phyloP scores from a whole-genome alignment of 2,888 invertebrate species.

The Philonicus albiceps region DNA sequence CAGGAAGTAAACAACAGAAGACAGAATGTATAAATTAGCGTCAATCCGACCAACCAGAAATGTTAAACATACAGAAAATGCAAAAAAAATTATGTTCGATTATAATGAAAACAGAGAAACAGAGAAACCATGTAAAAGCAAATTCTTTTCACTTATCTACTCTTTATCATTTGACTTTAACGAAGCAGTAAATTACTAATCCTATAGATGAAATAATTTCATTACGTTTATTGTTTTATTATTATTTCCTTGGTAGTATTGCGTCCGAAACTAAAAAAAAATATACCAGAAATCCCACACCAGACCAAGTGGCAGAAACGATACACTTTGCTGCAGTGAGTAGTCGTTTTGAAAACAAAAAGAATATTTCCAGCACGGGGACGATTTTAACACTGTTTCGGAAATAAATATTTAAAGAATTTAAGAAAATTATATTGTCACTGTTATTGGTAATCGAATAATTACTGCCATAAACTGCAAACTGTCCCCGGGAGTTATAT shows the following conservation, averaged over 20 bases:
- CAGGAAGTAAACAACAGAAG: slow-evolving; percentile 54
- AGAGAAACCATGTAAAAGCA: slow-evolving; percentile 21
- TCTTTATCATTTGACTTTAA: background rate
- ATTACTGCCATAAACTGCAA: background rate
- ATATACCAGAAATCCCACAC: background rate
- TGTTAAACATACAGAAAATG: background rate
- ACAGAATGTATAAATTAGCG: slow-evolving; percentile 57
- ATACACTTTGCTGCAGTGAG: background rate
- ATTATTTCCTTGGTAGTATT: background rate
- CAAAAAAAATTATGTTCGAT: slow-evolving; percentile 2
- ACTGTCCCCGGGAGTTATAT: background rate
- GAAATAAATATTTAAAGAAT: background rate
- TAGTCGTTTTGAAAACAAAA: background rate
- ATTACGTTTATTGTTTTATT: background rate
- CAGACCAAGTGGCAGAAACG: background rate
- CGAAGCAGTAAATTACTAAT: slow-evolving; percentile 15
- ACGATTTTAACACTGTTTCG: background rate
- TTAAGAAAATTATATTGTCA: background rate
- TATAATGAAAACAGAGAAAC: background rate
- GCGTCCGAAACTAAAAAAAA: background rate
- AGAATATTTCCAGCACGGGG: background rate
- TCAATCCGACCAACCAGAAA: background rate
- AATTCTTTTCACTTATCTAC: background rate
- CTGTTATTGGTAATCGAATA: background rate
- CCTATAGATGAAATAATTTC: background rate